Evolutionary conservation across 2,888 invertebrate species (phyloP).

Genomic region (Exephanes ischioxanthus): DNA sequence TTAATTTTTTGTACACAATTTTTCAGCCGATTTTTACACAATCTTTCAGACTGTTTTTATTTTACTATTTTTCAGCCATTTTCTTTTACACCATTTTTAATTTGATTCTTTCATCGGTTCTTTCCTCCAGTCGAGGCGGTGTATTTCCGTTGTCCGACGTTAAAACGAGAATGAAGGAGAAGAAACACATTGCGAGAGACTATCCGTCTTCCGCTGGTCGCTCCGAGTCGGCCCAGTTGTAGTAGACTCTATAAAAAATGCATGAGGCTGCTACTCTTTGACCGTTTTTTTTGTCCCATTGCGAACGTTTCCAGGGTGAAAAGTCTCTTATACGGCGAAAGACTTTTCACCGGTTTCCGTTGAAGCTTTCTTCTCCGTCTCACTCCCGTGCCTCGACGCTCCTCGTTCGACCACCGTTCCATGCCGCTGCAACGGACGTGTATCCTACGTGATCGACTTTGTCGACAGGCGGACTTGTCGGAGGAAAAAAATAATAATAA

Average conservation of each 20-base stretch:
- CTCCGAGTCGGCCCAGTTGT: not conserved
- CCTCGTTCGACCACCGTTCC: not conserved
- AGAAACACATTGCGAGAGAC: not conserved
- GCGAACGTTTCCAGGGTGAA: not conserved
- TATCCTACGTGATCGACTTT: conserved; percentile 33
- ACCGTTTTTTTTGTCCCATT: conserved; percentile 2
- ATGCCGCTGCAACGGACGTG: not conserved
- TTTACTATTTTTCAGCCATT: too few relatives aligned
- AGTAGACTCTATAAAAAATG: conserved; percentile 22
- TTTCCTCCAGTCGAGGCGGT: not conserved
- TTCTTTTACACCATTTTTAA: not conserved
- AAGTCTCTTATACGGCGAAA: not conserved
- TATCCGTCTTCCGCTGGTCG: not conserved
- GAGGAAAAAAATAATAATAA: not conserved
- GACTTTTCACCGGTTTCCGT: not conserved
- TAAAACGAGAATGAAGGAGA: not conserved
- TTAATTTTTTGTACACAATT: too few relatives aligned
- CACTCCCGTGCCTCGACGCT: not conserved
- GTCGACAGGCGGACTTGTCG: conserved; percentile 24
- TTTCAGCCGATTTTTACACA: too few relatives aligned
- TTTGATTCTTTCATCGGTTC: not conserved
- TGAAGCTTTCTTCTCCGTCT: not conserved
- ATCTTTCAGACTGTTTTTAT: too few relatives aligned
- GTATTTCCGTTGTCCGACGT: not conserved
- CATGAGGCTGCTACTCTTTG: conserved; percentile 18